phyloP scores from a whole-genome alignment of 1,140 invertebrate species.

The Mylabris phalerata region DNA sequence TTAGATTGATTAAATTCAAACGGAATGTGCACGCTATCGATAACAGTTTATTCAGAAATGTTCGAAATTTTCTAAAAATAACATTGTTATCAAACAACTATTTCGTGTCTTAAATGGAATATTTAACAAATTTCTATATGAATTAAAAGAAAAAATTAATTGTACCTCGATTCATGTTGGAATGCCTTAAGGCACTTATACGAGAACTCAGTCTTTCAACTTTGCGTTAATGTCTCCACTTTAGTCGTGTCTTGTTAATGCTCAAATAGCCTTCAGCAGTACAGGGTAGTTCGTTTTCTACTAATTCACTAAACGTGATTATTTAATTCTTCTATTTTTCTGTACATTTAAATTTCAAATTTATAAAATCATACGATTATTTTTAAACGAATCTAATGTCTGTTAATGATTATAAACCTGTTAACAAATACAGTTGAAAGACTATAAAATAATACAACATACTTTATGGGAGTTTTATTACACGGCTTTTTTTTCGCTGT shows the following conservation, averaged over 20 bases:
- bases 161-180: no score
- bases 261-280: background rate
- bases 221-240: conserved; percentile 1
- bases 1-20: no score
- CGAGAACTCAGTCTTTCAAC: no score
- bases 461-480: conserved; percentile 12
- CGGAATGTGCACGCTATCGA: conserved; percentile 1
- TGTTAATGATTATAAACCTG: conserved; percentile 14
- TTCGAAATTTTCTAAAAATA: conserved; percentile 2
- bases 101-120: no score
- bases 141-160: no score
- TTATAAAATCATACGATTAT: no score
- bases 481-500: conserved; percentile 5
- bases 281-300: background rate
- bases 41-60: conserved; percentile 4
- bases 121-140: no score
- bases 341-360: background rate
- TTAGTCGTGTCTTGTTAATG: background rate
- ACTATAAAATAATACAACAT: conserved; percentile 12
- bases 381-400: background rate
- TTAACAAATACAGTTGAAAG: conserved; percentile 8
- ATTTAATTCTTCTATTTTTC: background rate
- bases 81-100: no score
- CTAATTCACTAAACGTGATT: conserved; percentile 1
- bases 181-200: no score